Conservation (phyloP, 2,797 vertebrate species). For the Eulemur albifrons region DNA sequence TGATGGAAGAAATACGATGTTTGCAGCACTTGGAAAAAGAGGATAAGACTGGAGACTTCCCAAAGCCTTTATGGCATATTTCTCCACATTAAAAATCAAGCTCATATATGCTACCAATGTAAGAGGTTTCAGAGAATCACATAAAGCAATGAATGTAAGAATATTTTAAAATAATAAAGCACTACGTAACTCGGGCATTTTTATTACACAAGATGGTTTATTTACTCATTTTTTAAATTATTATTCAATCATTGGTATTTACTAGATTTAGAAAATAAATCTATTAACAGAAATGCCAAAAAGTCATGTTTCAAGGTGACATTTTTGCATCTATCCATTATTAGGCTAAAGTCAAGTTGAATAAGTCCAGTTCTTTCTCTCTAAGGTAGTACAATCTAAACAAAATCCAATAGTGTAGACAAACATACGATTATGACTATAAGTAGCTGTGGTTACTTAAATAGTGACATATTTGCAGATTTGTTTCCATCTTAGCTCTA, state of each 20-base stretch:
- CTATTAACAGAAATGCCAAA: neutral
- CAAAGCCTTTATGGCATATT: neutral
- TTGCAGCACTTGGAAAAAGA: neutral
- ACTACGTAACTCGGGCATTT: neutral
- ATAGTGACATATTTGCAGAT: neutral
- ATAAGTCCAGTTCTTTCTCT: neutral
- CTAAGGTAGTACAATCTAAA: neutral
- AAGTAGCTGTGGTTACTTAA: neutral
- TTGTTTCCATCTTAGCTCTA: neutral
- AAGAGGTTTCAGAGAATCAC: neutral
- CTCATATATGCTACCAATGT: too few species aligned
- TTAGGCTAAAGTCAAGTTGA: neutral
- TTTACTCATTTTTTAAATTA: neutral
- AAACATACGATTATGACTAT: neutral
- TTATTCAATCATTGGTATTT: neutral
- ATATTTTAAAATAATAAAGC: constrained; percentile 7
- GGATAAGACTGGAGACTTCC: neutral
- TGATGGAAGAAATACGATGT: neutral
- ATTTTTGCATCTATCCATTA: neutral
- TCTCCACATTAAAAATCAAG: neutral
- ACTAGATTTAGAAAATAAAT: neutral
- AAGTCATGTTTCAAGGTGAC: neutral
- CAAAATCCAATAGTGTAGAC: neutral
- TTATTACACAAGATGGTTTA: neutral
- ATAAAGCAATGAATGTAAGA: neutral